Evolutionary conservation across 2,113 vertebrate species (phyloP).

Genomic region (Gila orcuttii): DNA sequence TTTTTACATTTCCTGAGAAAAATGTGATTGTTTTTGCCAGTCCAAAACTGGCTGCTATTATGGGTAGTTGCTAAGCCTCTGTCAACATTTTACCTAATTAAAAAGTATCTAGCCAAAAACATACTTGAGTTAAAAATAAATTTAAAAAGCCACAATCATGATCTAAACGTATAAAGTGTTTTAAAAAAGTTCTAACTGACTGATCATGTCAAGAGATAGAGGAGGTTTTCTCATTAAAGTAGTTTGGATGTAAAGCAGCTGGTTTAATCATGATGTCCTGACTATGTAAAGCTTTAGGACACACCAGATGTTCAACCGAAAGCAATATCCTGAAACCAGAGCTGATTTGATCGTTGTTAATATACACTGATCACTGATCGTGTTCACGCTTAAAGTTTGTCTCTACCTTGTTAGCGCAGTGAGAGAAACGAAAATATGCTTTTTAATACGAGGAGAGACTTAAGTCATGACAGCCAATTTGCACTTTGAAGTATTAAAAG

Average conservation of each 20-base stretch:
- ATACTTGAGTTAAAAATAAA: neutral
- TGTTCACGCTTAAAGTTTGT: neutral
- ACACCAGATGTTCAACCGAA: neutral
- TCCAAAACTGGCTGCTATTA: neutral
- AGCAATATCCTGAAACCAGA: neutral
- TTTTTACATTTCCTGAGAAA: neutral
- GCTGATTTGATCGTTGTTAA: no score
- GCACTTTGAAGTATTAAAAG: neutral
- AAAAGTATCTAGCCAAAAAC: neutral
- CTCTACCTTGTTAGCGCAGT: neutral
- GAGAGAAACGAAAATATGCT: neutral
- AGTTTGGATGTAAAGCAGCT: neutral
- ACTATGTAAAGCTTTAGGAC: neutral
- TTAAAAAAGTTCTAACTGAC: neutral
- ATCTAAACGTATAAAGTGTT: neutral
- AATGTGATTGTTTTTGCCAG: neutral
- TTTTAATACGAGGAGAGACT: neutral
- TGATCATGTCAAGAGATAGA: neutral
- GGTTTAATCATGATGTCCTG: neutral
- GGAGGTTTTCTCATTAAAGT: neutral
- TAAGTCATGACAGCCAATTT: no score
- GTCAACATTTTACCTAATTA: slow-evolving; percentile 16
- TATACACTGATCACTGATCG: neutral
- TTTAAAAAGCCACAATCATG: neutral
- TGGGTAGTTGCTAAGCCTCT: neutral